These are phyloP conservation scores for Syritta pipiens DNA, from an alignment of 2,888 invertebrate genomes.

Conservation along the genomic window DNA sequence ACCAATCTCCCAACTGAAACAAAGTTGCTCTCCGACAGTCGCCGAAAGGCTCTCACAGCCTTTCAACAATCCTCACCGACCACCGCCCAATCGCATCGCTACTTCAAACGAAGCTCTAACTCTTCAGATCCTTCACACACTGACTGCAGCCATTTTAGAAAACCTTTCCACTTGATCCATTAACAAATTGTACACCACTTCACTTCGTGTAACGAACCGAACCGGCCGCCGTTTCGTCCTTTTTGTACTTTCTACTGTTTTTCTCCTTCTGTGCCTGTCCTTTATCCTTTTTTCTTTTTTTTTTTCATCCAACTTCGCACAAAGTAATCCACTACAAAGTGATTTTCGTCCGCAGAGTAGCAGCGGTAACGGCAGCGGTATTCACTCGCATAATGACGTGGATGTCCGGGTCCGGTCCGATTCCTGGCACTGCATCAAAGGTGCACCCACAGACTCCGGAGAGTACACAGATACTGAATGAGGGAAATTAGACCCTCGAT, in stretches of 20 bases:
- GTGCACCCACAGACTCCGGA: not conserved
- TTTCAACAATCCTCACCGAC: constrained; percentile 22
- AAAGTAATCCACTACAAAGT: constrained; percentile 67
- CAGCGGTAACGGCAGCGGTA: constrained; percentile 11
- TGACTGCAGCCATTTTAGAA: constrained; percentile 45
- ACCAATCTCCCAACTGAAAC: constrained; percentile 20
- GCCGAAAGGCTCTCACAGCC: constrained; percentile 5
- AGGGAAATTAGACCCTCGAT: constrained; percentile 55
- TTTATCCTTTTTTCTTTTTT: constrained; percentile 1
- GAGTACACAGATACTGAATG: not conserved
- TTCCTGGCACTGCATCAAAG: constrained; percentile 18
- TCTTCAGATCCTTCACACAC: constrained; percentile 22
- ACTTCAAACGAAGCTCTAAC: constrained; percentile 49
- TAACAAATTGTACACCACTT: constrained; percentile 65
- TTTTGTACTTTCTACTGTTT: too few species aligned
- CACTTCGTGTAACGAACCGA: constrained; percentile 48
- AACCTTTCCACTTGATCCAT: constrained; percentile 60
- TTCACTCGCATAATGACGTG: constrained; percentile 54
- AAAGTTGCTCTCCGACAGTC: constrained; percentile 43
- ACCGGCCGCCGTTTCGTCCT: not conserved
- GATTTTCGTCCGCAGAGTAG: constrained; percentile 51
- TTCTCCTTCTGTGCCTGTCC: too few species aligned
- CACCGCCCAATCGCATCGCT: constrained; percentile 18
- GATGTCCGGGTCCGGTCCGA: constrained; percentile 18
- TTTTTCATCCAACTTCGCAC: constrained; percentile 2